phyloP scores from a whole-genome alignment of 2,113 vertebrate species.

The Mystacornis crossleyi region DNA sequence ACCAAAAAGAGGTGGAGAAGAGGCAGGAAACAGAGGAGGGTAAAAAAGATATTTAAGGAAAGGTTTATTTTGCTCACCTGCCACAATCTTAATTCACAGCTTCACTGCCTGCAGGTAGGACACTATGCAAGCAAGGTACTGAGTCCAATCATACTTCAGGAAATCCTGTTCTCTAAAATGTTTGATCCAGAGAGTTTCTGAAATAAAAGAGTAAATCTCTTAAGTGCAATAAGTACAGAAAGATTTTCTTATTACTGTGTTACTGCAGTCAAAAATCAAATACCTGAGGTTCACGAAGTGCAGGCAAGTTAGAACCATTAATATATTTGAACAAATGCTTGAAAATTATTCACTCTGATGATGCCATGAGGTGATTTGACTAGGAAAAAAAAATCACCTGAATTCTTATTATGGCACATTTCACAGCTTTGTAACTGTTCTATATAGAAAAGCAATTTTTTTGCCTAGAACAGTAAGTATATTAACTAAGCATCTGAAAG shows the following conservation, averaged over 20 bases:
- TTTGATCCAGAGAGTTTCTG: not conserved
- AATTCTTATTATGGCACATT: not conserved
- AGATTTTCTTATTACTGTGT: not conserved
- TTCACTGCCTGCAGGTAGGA: not conserved
- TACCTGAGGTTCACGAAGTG: not conserved
- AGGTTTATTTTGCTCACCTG: not conserved
- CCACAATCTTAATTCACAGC: not conserved
- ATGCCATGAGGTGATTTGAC: not conserved
- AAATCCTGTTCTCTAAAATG: not conserved
- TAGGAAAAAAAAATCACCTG: not conserved
- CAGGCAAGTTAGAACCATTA: not conserved
- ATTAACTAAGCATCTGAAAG: not conserved
- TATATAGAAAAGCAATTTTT: not conserved
- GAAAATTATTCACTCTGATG: not conserved
- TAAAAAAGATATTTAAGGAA: not conserved
- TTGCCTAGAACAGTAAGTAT: not conserved
- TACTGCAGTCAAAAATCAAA: not conserved
- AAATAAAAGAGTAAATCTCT: not conserved
- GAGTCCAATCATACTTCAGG: not conserved
- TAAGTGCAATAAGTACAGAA: not conserved
- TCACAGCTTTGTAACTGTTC: not conserved
- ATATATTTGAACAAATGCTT: not conserved
- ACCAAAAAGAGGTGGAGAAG: not conserved
- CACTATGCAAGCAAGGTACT: not conserved
- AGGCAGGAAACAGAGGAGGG: not conserved